Conservation (phyloP, 1,140 invertebrate species). For the Heliconius eleuchia region DNA sequence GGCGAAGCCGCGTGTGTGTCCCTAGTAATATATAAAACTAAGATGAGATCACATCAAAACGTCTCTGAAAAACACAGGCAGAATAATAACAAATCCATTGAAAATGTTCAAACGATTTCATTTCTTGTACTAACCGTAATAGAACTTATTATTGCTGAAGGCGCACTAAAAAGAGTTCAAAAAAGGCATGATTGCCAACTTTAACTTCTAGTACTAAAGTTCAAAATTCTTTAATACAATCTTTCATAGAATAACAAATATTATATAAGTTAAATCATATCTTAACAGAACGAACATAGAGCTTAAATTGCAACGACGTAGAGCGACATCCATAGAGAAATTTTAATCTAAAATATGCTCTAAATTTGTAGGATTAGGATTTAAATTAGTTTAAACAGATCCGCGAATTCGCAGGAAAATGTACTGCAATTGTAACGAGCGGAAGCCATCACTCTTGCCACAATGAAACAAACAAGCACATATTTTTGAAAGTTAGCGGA, state of each 20-base stretch:
- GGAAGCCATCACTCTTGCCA: constrained; percentile 34
- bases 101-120: not conserved
- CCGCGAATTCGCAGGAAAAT: constrained; percentile 21
- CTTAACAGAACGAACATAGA: not conserved
- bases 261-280: not conserved
- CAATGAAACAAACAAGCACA: constrained; percentile 37
- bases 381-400: not conserved
- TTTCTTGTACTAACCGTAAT: not conserved
- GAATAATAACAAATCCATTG: constrained; percentile 3
- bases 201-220: constrained; percentile 3
- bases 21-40: no score
- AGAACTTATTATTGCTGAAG: constrained; percentile 1
- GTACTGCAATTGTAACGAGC: constrained; percentile 32
- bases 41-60: not conserved
- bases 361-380: not conserved
- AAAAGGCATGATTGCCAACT: constrained; percentile 1
- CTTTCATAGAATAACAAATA: not conserved
- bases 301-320: not conserved
- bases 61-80: not conserved
- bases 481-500: constrained; percentile 35
- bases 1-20: no score
- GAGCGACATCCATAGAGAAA: not conserved
- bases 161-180: not conserved
- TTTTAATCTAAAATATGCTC: not conserved
- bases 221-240: constrained; percentile 1